Conservation (phyloP, 1,140 invertebrate genomes). For the Halesus radiatus region DNA sequence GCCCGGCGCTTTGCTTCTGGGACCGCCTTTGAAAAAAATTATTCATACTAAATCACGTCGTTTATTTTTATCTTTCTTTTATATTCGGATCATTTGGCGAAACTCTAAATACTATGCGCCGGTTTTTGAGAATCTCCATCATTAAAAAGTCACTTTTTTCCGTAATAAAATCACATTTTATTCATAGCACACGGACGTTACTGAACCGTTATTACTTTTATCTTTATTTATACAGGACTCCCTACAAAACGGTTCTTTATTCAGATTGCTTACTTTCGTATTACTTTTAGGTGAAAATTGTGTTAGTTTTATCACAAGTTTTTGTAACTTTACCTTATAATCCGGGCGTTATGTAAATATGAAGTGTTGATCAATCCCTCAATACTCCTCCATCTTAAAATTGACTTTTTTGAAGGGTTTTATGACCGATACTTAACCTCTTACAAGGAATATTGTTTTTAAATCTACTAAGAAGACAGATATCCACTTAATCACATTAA, state of each 20-base stretch:
- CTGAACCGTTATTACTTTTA: slow-evolving; percentile 18
- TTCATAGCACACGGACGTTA: slow-evolving; percentile 17
- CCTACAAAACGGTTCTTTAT: slow-evolving; percentile 10
- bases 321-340: slow-evolving; percentile 7
- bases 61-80: slow-evolving; percentile 39
- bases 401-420: too few species aligned
- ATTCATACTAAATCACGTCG: slow-evolving; percentile 33
- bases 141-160: slow-evolving; percentile 33
- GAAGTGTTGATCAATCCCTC: too few species aligned
- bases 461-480: too few species aligned
- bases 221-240: slow-evolving; percentile 36
- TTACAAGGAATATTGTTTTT: too few species aligned
- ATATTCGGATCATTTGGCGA: slow-evolving; percentile 39
- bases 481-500: too few species aligned
- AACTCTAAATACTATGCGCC: slow-evolving; percentile 38
- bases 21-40: slow-evolving; percentile 19
- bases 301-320: slow-evolving; percentile 23
- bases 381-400: too few species aligned
- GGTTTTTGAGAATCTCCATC: slow-evolving; percentile 33
- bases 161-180: slow-evolving; percentile 39
- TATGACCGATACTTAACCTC: too few species aligned
- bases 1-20: not conserved
- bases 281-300: slow-evolving; percentile 18
- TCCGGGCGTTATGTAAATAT: not conserved
- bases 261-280: slow-evolving; percentile 28